Base-by-base conservation (phyloP, 92 coral and sea anemone genomes). In the Pocillopora grandis region DNA sequence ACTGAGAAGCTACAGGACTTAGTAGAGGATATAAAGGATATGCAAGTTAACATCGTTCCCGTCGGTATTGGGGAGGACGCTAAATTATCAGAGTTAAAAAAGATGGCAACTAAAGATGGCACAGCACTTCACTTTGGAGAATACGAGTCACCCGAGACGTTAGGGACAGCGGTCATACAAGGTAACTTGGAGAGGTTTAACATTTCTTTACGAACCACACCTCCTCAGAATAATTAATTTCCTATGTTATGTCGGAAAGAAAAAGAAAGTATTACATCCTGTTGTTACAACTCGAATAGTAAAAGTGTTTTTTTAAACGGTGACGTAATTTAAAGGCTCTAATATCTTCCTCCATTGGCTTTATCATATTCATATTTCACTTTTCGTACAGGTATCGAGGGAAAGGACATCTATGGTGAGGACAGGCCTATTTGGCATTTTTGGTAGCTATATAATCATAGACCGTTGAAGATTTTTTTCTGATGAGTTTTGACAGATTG, bases 401-500 rank as follows among this genome's bases (percentile, higher is more conserved):
- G 81, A 63, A 77, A 62, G 68, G 81, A 77, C 71, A 37, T 63
- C n/a, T 77, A 62, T 62, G 81, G 72, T 77, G 37, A 77, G 71
- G 3, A 21, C 21, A 10, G 23, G 21, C 10, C 49, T 27, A 1
- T 27, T 27, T 27, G 31, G 31, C 31, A 42, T 20, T 7, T 74
- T 2, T 5, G 23, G n/a, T 15, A 18, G n/a, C 48, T 10, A 20
- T 12, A 13, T 52, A 33, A 10, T 6, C 19, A 57, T 6, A 65
- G 23, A 12, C 12, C 52, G 52, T 42, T 42, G 5, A 42, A 3
- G 52, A 42, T 3, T 36, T 36, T 12, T 36, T 10, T 1, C 0
- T 5, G 7, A 4, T 4, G 6, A 36, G 17, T 71, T 71, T 10
- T 8, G 3, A 18, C 62, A 49, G 62, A 8, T 10, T 56, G 27